Conservation (phyloP, 2,113 vertebrate genomes). For the Acrocephalus arundinaceus region DNA sequence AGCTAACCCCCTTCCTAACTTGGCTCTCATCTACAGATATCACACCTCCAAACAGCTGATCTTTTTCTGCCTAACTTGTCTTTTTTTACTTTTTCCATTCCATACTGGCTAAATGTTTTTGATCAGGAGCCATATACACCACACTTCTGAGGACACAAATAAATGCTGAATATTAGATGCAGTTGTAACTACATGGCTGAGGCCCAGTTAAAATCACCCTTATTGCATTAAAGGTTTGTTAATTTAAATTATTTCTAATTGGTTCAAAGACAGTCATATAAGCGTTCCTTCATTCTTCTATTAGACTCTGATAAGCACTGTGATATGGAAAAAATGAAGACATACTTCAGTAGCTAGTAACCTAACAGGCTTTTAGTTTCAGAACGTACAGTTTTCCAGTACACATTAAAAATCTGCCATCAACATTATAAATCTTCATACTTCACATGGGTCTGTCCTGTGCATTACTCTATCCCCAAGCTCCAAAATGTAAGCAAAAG, state of each 20-base stretch:
- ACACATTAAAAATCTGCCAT: background rate
- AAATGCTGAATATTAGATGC: conserved; percentile 9
- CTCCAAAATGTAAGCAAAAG: background rate
- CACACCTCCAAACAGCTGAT: conserved; percentile 64
- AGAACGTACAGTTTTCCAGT: background rate
- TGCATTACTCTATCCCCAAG: background rate
- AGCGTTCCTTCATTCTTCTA: background rate
- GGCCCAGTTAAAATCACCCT: background rate
- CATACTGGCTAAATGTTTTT: conserved; percentile 11
- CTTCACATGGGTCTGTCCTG: background rate
- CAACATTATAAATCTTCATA: background rate
- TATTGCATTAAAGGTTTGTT: background rate
- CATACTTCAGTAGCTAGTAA: background rate
- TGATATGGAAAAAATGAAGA: background rate
- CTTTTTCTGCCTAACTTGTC: conserved; percentile 46
- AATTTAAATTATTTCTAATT: background rate
- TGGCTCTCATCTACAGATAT: conserved; percentile 56
- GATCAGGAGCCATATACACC: conserved; percentile 9
- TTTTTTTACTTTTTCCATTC: background rate
- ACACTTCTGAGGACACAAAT: background rate
- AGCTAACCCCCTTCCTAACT: conserved; percentile 42
- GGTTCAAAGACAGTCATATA: background rate
- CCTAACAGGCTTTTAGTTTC: background rate
- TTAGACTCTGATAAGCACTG: background rate
- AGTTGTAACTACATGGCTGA: background rate